Base-by-base conservation (phyloP, 2,888 invertebrate genomes). In the Tribolium freemani region DNA sequence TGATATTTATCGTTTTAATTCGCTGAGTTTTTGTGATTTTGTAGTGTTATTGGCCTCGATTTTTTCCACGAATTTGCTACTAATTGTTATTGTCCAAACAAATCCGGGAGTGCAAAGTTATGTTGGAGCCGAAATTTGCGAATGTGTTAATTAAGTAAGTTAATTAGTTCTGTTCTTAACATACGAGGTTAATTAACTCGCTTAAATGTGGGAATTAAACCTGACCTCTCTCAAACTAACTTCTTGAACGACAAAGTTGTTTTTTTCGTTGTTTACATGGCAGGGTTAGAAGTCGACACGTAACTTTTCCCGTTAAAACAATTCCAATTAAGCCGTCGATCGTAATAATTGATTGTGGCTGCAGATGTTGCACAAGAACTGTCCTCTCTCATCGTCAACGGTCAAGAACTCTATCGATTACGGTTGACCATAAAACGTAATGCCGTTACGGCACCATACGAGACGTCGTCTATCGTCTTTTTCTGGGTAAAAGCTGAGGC, bases 271-370 rank as follows among this genome's bases (percentile, higher is more conserved):
- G 5, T 20, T 38, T 38, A 38, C 61, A 61, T 31, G 46, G 44
- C 46, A 58, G 58, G 58, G 58, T 58, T 61, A 61, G 61, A 61
- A 61, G 44, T 26, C 48, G 61, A 63, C 63, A 63, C 51, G 51
- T 51, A 50, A 16, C 30, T 26, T 16, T 63, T 63, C 50, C 63
- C 63, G 63, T 63, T 63, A 63, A 63, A 13, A 63, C 63, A 51
- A 48, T 46, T 46, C 58, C 58, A 58, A 58, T 46, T 63, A 63
- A 61, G 30, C 45, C 11, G 31, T 20, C 20, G 31, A 50, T 51
- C 8, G 60, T 26, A 44, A 60, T 60, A 48, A 60, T 60, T 45
- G 44, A 31, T 58, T 13, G 8, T 48, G 8, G 9, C 13, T 16
- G 16, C 60, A 61, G 60, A 61, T 61, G 60, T 61, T 61, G 26